Percentiles rank a stretch among this genome's conserved stretches.
These are phyloP conservation scores for Pachyrhynchus sulphureomaculatus DNA, from an alignment of 1,140 invertebrate species.

Conservation along the genomic window DNA sequence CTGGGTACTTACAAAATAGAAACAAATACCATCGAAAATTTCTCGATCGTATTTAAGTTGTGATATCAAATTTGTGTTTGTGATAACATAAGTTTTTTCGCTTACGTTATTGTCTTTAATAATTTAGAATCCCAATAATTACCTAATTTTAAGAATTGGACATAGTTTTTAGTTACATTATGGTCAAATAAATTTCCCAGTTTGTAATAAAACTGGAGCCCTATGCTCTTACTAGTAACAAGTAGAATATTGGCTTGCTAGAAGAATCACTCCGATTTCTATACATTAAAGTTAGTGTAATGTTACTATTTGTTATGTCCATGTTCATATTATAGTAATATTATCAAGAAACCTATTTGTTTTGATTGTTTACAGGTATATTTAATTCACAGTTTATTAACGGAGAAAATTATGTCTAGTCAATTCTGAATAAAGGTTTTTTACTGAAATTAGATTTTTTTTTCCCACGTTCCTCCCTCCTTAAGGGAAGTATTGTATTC, in stretches of 20 bases:
- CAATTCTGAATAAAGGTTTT: conserved; percentile 18
- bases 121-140: not conserved
- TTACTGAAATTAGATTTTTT: not conserved
- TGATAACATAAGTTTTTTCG: conserved; percentile 2
- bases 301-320: no score
- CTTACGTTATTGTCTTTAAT: conserved; percentile 3
- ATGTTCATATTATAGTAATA: not conserved
- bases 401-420: conserved; percentile 18
- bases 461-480: no score
- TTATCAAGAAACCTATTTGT: not conserved
- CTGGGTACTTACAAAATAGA: conserved; percentile 35
- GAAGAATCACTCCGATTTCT: no score
- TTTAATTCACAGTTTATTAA: conserved; percentile 5
- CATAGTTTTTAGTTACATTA: no score
- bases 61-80: conserved; percentile 12
- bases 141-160: not conserved
- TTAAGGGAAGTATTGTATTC: no score
- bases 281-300: no score
- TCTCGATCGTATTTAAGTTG: conserved; percentile 28
- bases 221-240: no score
- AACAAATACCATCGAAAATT: conserved; percentile 24
- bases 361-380: not conserved
- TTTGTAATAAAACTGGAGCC: no score
- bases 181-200: no score
- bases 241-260: no score